These are phyloP conservation scores for Watsonalla binaria DNA, from an alignment of 2,888 invertebrate species.

Conservation along the genomic window DNA sequence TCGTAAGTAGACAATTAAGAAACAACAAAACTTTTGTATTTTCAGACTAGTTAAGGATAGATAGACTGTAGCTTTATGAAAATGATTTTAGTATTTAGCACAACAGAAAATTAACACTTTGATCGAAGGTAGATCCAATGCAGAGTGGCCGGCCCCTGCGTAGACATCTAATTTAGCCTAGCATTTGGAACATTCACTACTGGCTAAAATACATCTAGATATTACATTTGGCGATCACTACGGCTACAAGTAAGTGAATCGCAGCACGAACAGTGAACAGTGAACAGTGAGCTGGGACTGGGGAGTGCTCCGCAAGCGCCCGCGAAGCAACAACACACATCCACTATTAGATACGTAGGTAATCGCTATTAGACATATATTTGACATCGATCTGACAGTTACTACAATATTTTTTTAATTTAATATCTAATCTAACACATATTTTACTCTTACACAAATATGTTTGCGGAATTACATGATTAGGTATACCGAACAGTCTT, in stretches of 20 bases:
- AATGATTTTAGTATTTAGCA: not conserved
- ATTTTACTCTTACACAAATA: constrained; percentile 53
- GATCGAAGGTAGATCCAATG: constrained; percentile 18
- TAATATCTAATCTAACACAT: constrained; percentile 59
- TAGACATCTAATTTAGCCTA: constrained; percentile 67
- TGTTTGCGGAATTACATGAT: constrained; percentile 62
- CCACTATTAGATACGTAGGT: constrained; percentile 24
- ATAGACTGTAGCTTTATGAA: not conserved
- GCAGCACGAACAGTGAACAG: constrained; percentile 42
- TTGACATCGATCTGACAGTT: constrained; percentile 57
- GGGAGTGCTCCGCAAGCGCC: constrained; percentile 7
- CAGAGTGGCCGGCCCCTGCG: constrained; percentile 44
- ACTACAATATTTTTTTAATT: constrained; percentile 39
- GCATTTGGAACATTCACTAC: constrained; percentile 77
- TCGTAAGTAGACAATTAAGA: too few species aligned
- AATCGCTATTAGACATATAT: constrained; percentile 46
- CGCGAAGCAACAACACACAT: constrained; percentile 42
- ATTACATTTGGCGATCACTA: constrained; percentile 76
- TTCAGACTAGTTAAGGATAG: too few species aligned
- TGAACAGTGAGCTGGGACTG: constrained; percentile 22
- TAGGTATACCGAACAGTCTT: constrained; percentile 85
- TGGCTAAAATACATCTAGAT: constrained; percentile 72
- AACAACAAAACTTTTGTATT: too few species aligned
- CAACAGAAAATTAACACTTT: constrained; percentile 12
- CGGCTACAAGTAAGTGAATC: constrained; percentile 62